phyloP scores from a whole-genome alignment of 1,140 invertebrate species.

The Aphelinus certus region DNA sequence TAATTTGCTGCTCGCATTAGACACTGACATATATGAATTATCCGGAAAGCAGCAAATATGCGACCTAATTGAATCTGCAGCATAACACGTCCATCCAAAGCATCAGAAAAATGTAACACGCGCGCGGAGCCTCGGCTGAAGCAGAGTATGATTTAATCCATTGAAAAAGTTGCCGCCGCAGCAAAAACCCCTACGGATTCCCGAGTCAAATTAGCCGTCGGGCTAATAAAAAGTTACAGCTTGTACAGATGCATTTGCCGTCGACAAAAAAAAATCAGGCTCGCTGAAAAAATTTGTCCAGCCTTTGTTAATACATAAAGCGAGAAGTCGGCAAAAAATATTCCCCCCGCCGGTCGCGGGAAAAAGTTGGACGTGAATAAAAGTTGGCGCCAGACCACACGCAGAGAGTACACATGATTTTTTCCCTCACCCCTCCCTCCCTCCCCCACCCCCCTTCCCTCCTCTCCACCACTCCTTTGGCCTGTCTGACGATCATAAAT shows the following conservation, averaged over 20 bases:
- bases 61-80: too few relatives aligned
- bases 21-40: too few relatives aligned
- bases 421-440: neutral
- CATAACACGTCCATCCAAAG: too few relatives aligned
- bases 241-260: neutral
- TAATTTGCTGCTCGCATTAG: too few relatives aligned
- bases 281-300: constrained; percentile 5
- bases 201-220: constrained; percentile 24
- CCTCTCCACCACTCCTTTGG: neutral
- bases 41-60: too few relatives aligned
- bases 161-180: neutral
- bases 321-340: constrained; percentile 7
- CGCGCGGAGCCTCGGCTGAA: too few relatives aligned
- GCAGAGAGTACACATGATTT: constrained; percentile 31
- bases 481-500: constrained; percentile 27
- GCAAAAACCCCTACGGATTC: neutral
- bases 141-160: constrained; percentile 1
- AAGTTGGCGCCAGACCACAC: constrained; percentile 15
- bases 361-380: constrained; percentile 35
- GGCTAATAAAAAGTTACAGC: constrained; percentile 25
- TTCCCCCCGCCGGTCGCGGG: neutral
- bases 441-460: too few relatives aligned
- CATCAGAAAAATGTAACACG: too few relatives aligned
- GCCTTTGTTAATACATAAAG: constrained; percentile 18
- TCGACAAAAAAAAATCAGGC: neutral